These are phyloP conservation scores for Distichodus sexfasciatus DNA, from an alignment of 2,797 vertebrate genomes.

Conservation along the genomic window DNA sequence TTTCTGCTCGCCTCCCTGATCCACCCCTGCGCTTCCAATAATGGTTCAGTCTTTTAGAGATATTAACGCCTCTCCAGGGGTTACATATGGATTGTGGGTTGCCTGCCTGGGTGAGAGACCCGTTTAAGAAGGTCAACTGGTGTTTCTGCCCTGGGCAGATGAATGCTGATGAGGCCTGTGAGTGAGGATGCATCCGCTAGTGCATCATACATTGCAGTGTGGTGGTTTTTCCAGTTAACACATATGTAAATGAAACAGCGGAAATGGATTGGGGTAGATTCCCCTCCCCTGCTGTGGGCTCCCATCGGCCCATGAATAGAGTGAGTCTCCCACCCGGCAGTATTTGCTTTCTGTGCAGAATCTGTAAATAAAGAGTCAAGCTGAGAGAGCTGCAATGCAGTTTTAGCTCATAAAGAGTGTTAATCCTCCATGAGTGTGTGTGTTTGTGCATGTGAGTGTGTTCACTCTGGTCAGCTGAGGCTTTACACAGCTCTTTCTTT, in stretches of 20 bases:
- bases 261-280: background rate
- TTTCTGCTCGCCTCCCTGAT: conserved; percentile 17
- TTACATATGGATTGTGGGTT: background rate
- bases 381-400: conserved; percentile 55
- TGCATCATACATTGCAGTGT: background rate
- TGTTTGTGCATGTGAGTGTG: conserved; percentile 9
- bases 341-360: conserved; percentile 58
- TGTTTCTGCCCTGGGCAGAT: background rate
- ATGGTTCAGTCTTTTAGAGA: background rate
- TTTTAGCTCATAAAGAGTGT: conserved; percentile 57
- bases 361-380: conserved; percentile 53
- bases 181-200: background rate
- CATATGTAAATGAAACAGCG: background rate
- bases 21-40: conserved; percentile 11
- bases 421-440: conserved; percentile 62
- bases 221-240: background rate
- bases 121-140: background rate
- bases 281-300: background rate
- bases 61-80: background rate
- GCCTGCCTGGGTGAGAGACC: background rate
- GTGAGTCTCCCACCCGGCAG: conserved; percentile 45
- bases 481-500: conserved; percentile 28
- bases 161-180: background rate
- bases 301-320: conserved; percentile 4
- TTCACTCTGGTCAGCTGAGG: conserved; percentile 16